Evolutionary conservation across 2,888 invertebrate genomes (phyloP).

Genomic region (Agriopis aurantiaria): DNA sequence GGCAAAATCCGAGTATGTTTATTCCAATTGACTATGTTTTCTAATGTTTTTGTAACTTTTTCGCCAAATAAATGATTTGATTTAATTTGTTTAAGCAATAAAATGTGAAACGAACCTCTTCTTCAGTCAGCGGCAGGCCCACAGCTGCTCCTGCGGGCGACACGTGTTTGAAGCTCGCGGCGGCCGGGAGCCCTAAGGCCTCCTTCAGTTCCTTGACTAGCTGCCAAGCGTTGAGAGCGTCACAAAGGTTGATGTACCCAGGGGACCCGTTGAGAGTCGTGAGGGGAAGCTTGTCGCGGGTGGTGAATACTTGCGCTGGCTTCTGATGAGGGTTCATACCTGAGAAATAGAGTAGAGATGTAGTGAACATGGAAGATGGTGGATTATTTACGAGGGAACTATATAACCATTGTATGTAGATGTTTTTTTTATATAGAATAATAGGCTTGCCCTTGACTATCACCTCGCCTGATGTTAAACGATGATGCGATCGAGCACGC

Average conservation of each 20-base stretch:
- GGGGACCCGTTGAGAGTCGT: slow-evolving; percentile 97
- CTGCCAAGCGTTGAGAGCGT: slow-evolving; percentile 99
- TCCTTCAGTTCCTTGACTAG: slow-evolving; percentile 94
- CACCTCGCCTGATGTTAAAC: no score
- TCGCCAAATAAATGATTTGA: no score
- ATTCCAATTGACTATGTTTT: no score
- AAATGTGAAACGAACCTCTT: slow-evolving; percentile 32
- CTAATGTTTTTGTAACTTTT: no score
- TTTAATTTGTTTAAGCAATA: no score
- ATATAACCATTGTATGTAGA: no score
- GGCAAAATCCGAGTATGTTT: no score
- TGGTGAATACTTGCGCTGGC: slow-evolving; percentile 96
- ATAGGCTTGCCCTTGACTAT: no score
- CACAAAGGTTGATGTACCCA: slow-evolving; percentile 98
- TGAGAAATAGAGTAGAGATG: slow-evolving; percentile 40
- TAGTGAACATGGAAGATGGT: background rate
- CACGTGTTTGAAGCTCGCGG: slow-evolving; percentile 99
- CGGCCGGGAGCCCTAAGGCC: slow-evolving; percentile 94
- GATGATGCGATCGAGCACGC: no score
- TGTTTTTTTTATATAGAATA: no score
- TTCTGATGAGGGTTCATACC: slow-evolving; percentile 99
- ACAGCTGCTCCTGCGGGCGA: slow-evolving; percentile 99
- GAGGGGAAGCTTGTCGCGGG: slow-evolving; percentile 92
- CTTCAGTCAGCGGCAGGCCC: slow-evolving; percentile 90
- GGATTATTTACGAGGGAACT: no score